Percentiles rank a stretch among this genome's conserved stretches.
phyloP scores from a whole-genome alignment of 2,113 vertebrate genomes.

The Caracal caracal region DNA sequence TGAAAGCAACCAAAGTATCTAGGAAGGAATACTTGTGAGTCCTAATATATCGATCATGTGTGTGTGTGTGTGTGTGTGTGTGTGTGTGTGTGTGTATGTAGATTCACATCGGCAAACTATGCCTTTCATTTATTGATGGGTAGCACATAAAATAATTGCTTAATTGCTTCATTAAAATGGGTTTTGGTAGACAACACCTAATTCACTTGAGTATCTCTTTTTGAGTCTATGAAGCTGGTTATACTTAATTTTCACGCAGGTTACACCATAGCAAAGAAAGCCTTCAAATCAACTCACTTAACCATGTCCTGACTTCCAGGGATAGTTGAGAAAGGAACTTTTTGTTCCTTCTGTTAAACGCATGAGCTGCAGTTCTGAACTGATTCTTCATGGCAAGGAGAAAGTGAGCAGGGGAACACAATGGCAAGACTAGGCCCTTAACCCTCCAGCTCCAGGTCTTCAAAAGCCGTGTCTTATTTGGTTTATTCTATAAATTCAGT shows the following conservation, averaged over 20 bases:
- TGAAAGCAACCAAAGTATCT: slow-evolving; percentile 8
- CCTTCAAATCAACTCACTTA: background rate
- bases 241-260: slow-evolving; percentile 39
- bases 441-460: background rate
- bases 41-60: background rate
- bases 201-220: slow-evolving; percentile 70
- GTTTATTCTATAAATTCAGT: slow-evolving; percentile 16
- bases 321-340: background rate
- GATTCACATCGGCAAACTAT: background rate
- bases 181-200: slow-evolving; percentile 61
- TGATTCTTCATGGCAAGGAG: background rate
- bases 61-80: too few species aligned
- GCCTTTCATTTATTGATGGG: slow-evolving; percentile 25
- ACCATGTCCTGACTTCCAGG: background rate
- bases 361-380: background rate
- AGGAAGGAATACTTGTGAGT: background rate
- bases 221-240: slow-evolving; percentile 12
- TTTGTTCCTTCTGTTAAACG: background rate
- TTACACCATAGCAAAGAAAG: background rate
- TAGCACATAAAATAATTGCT: slow-evolving; percentile 40
- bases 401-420: background rate
- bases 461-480: background rate
- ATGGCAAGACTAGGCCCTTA: background rate
- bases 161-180: slow-evolving; percentile 61
- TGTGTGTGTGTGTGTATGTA: background rate